Evolutionary conservation across 2,888 invertebrate species (phyloP), one percentile per base, ranked within the genome.

Genomic region (Dysmachus trigonus): DNA sequence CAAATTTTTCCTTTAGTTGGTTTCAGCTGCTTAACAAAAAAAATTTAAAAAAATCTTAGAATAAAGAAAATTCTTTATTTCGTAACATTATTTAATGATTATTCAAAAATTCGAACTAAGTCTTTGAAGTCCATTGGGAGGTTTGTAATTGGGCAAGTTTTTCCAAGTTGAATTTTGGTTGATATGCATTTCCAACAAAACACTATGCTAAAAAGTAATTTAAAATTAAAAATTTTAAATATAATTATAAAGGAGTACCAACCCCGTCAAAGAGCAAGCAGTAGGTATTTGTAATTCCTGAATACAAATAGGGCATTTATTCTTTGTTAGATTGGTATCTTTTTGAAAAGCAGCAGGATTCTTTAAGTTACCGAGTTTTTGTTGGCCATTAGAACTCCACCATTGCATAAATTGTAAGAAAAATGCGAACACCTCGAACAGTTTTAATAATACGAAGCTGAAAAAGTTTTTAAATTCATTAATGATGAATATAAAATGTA

Each of bases 141-240:
- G 13, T 73, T 73, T 15, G 73, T 73, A 33, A 73, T 27, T 33
- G 73, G 73, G 4, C 73, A 73, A 0, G 73, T 73, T 33, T 73
- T 73, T 8, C 73, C 27, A 8, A 5, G 3, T 15, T 33, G 33
- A 10, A 73, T 33, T 33, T 73, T 31, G 0, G 18, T 73, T n/a
- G 73, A 73, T n/a, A 73, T 73, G 13, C 73, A 73, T 73, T 73
- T 73, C 73, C 73, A 73, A 18, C 73, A 73, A 35, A 33, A 73
- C n/a, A 73, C 73, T 6, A 73, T 33, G 2, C 73, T 73, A 33
- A 62, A 62, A 62, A 62, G 13, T 22, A 3, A 27, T 10, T 62
- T 62, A 3, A 3, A 18, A 22, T 27, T 7, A 18, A 27, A 0
- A 10, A 62, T 7, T 22, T 10, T 1, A 10, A 41, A 41, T 13